Base-by-base conservation (phyloP, 1,140 invertebrate genomes). In the Drosophila paulistorum region DNA sequence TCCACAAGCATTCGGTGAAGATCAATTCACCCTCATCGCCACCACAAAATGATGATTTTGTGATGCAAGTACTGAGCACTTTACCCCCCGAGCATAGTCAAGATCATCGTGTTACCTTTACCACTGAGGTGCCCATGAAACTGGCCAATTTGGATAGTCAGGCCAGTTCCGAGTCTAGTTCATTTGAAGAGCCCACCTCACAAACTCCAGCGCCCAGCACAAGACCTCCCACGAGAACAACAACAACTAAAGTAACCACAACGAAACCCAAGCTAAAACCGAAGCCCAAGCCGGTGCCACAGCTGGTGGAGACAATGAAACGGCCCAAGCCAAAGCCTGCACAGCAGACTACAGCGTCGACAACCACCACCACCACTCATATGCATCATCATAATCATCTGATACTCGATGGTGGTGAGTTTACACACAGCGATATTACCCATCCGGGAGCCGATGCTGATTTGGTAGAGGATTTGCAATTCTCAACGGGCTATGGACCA, bases 381-480 rank as follows among this genome's bases (percentile, higher is more conserved):
- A 33, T 68, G 13, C 85, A 91, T 37, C 84, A 91, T 54, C 74
- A 90, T 64, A 83, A 90, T 69, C 79, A 89, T 35, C 39, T 81
- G 1, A 69, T 85, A 10, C 30, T 91, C 3, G 85, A 91, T 30
- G 81, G 74, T 4, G 83, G 74, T 4, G 90, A 91, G 59, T 92
- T 92, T 20, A 92, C 83, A 1, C 91, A 92, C 65, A 92, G 91
- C 71, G 91, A 91, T 10, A 92, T 92, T 1, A 91, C 91, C 0
- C 91, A 92, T 71, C 90, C 91, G 1, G 89, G 86, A 9, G 91
- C 91, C 1, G 91, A 92, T 71, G 74, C 91, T n/a, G 90, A 90
- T 73, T 65, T 92, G 1, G 81, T 92, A 4, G 87, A 92, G 62
- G 91, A 92, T 72, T 55, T 91, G 33, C 91, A 91, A 45, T 92